phyloP scores from a whole-genome alignment of 1,140 invertebrate species.

The Magallana gigas region DNA sequence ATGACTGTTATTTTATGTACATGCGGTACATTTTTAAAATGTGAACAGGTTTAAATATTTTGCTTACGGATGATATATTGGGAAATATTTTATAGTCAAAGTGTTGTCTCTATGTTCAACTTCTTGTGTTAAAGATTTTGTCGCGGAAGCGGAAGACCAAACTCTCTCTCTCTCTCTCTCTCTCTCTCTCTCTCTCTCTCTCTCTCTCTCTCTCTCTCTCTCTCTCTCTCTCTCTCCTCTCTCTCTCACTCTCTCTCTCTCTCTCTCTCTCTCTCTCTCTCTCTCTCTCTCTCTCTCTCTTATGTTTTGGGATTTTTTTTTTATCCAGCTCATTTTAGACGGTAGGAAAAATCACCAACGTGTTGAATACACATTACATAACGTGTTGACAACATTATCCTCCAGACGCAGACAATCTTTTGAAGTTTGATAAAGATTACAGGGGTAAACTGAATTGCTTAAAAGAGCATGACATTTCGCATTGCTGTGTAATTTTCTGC shows the following conservation, averaged over 20 bases:
- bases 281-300: slow-evolving; percentile 1
- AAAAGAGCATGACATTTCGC: not conserved
- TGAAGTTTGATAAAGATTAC: not conserved
- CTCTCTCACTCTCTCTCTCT: slow-evolving; percentile 13
- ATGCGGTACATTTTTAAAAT: too few relatives aligned
- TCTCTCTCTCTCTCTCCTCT: not conserved
- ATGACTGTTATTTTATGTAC: too few relatives aligned
- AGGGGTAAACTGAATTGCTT: not conserved
- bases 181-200: slow-evolving; percentile 22
- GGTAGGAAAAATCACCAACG: too few relatives aligned
- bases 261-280: slow-evolving; percentile 21
- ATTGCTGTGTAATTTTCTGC: not conserved
- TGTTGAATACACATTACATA: too few relatives aligned
- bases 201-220: slow-evolving; percentile 22
- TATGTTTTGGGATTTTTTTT: not conserved
- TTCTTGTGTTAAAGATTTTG: too few relatives aligned
- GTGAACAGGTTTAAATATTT: too few relatives aligned
- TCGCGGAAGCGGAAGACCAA: too few relatives aligned
- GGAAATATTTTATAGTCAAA: too few relatives aligned
- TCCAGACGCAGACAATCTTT: not conserved
- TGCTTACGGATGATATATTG: too few relatives aligned
- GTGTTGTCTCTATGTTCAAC: too few relatives aligned
- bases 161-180: not conserved
- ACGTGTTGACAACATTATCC: not conserved
- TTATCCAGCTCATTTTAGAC: not conserved